phyloP scores from a whole-genome alignment of 2,797 vertebrate genomes.

The Anabas testudineus region DNA sequence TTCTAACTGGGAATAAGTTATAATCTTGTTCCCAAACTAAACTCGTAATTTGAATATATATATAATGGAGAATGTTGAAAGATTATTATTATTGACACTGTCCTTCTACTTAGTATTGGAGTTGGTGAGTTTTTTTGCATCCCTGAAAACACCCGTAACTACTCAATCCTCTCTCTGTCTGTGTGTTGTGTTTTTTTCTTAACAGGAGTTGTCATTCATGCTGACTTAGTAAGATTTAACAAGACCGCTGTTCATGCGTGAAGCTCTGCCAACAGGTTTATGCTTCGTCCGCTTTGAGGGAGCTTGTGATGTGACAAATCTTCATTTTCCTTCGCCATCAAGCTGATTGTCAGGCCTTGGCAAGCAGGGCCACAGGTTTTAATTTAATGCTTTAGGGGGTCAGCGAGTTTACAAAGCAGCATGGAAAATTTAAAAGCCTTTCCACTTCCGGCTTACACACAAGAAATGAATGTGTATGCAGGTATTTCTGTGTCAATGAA shows the following conservation, averaged over 20 bases:
- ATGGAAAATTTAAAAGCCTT: conserved; percentile 12
- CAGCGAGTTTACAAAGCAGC: conserved; percentile 13
- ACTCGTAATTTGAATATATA: too few relatives aligned
- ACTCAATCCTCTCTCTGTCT: conserved; percentile 17
- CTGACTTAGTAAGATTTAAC: conserved; percentile 37
- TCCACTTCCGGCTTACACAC: background rate
- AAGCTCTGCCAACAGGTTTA: conserved; percentile 43
- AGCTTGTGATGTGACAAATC: conserved; percentile 45
- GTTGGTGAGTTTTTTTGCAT: background rate
- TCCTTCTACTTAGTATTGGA: too few relatives aligned
- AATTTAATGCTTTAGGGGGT: conserved; percentile 26
- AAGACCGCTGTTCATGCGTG: background rate
- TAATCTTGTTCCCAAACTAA: background rate
- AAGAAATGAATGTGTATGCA: background rate
- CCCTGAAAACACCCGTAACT: conserved; percentile 7
- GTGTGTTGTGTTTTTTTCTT: background rate
- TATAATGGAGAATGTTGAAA: too few relatives aligned
- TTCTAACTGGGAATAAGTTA: too few relatives aligned
- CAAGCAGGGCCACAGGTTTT: conserved; percentile 18
- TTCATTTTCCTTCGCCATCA: conserved; percentile 18
- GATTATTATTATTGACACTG: too few relatives aligned
- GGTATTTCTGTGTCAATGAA: background rate
- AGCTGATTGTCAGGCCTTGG: conserved; percentile 16
- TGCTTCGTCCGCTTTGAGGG: conserved; percentile 15
- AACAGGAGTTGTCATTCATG: conserved; percentile 20